These are phyloP conservation scores for Liodrosophila aerea DNA, from an alignment of 2,888 invertebrate genomes.

Conservation along the genomic window DNA sequence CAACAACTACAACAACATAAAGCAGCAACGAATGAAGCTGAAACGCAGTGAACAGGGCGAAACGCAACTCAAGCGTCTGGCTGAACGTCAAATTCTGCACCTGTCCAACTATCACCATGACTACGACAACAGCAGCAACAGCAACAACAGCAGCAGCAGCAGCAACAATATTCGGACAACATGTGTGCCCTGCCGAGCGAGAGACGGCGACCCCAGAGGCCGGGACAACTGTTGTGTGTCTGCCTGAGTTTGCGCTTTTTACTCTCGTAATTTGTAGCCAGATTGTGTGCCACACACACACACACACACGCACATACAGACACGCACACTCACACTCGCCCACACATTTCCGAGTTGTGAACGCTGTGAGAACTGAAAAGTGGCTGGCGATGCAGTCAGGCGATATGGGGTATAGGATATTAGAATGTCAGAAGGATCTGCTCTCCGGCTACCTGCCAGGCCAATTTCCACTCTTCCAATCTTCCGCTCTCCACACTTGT, in stretches of 20 bases:
- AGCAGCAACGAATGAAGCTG: constrained; percentile 71
- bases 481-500: constrained; percentile 33
- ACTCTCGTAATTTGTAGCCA: constrained; percentile 45
- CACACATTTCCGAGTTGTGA: constrained; percentile 65
- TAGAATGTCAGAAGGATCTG: constrained; percentile 49
- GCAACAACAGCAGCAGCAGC: constrained; percentile 30
- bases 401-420: constrained; percentile 63
- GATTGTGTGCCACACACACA: constrained; percentile 54
- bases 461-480: constrained; percentile 52
- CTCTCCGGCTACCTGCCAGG: constrained; percentile 66
- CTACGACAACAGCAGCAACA: constrained; percentile 56
- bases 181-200: constrained; percentile 51
- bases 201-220: constrained; percentile 51
- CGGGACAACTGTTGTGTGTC: constrained; percentile 57
- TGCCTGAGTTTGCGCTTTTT: constrained; percentile 58
- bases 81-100: constrained; percentile 76
- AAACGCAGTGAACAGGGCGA: constrained; percentile 28
- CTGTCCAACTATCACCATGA: constrained; percentile 80
- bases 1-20: constrained; percentile 43
- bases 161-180: constrained; percentile 57
- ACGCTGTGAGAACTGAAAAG: constrained; percentile 69
- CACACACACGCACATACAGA: constrained; percentile 9
- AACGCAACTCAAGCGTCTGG: constrained; percentile 64
- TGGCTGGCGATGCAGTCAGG: constrained; percentile 67
- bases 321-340: constrained; percentile 41